These are phyloP conservation scores for Corydoras maculifer DNA, from an alignment of 2,113 vertebrate species.

Conservation along the genomic window DNA sequence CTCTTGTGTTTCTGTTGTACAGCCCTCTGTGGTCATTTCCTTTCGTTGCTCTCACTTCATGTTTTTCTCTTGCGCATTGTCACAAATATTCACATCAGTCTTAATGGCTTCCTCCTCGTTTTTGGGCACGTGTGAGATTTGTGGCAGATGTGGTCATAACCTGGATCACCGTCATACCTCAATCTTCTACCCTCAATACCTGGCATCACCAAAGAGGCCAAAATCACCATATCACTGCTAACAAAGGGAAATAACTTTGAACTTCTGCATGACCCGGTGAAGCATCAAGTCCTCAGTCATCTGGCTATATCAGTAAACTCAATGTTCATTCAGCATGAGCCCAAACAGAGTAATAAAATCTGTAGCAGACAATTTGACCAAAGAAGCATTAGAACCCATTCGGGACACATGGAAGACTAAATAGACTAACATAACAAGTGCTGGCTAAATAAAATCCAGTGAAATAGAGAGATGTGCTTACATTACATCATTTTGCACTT, in stretches of 20 bases:
- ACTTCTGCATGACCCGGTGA: not conserved
- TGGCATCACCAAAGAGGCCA: not conserved
- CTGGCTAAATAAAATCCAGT: too few species aligned
- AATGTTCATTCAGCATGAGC: not conserved
- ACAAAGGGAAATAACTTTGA: not conserved
- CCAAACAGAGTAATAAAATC: slow-evolving; percentile 7
- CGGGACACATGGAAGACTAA: too few species aligned
- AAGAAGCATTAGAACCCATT: too few species aligned
- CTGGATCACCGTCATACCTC: not conserved
- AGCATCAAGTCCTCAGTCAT: slow-evolving; percentile 4
- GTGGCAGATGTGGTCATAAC: slow-evolving; percentile 15
- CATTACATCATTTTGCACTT: too few species aligned
- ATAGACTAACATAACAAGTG: too few species aligned
- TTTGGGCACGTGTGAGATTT: slow-evolving; percentile 9
- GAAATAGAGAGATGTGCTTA: too few species aligned
- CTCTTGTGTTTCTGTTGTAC: not conserved
- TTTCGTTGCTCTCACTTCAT: slow-evolving; percentile 21
- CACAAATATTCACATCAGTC: not conserved
- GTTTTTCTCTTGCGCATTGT: not conserved
- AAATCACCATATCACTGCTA: not conserved
- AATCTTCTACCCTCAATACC: not conserved
- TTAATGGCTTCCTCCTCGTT: slow-evolving; percentile 16
- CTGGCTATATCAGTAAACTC: not conserved
- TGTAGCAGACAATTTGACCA: too few species aligned
- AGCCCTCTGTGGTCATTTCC: slow-evolving; percentile 23